A percentile compares a stretch with the other conserved stretches of the same genome.
phyloP scores from a whole-genome alignment of 2,113 vertebrate species.

The Apistogramma diplotaenia region DNA sequence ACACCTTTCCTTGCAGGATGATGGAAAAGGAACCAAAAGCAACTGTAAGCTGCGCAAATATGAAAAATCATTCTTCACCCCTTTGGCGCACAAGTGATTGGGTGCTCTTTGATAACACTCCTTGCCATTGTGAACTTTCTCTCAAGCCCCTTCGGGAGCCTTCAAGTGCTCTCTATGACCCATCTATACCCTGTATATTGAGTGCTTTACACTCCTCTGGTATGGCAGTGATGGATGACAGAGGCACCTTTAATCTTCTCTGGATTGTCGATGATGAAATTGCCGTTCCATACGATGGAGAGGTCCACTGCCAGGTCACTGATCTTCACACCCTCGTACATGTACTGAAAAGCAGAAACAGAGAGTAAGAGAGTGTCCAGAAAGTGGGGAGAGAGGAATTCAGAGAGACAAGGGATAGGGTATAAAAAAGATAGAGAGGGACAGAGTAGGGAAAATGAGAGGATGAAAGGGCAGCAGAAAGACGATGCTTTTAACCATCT shows the following conservation, averaged over 20 bases:
- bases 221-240: slow-evolving; percentile 63
- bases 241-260: slow-evolving; percentile 90
- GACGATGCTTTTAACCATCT: slow-evolving; percentile 72
- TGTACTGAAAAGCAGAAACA: slow-evolving; percentile 81
- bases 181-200: slow-evolving; percentile 57
- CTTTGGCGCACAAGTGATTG: slow-evolving; percentile 33
- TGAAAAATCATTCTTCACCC: slow-evolving; percentile 36
- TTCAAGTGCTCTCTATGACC: slow-evolving; percentile 55
- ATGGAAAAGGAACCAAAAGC: slow-evolving; percentile 10
- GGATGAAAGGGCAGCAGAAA: slow-evolving; percentile 60
- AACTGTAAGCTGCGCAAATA: slow-evolving; percentile 4
- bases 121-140: slow-evolving; percentile 62
- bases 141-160: slow-evolving; percentile 43
- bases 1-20: neutral
- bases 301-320: slow-evolving; percentile 92
- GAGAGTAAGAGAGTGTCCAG: slow-evolving; percentile 18
- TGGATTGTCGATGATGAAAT: slow-evolving; percentile 97
- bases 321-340: slow-evolving; percentile 92
- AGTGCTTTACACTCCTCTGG: slow-evolving; percentile 63
- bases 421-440: slow-evolving; percentile 27
- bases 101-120: slow-evolving; percentile 53
- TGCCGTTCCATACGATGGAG: slow-evolving; percentile 95
- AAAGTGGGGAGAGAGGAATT: slow-evolving; percentile 31
- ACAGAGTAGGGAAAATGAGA: slow-evolving; percentile 47
- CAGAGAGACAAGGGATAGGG: neutral